Conservation (phyloP, 2,888 invertebrate species). For the Drosophila glabriapex region DNA sequence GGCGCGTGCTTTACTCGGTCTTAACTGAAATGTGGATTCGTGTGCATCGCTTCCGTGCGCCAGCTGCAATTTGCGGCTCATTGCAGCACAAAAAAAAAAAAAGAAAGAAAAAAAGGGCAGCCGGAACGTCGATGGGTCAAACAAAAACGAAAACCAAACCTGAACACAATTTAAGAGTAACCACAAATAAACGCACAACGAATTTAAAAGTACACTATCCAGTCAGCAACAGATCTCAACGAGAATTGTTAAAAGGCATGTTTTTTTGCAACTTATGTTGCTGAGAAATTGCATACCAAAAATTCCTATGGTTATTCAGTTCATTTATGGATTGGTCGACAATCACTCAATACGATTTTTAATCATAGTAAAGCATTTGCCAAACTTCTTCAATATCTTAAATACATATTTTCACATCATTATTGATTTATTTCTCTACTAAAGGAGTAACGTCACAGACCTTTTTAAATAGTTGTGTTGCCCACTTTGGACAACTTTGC, state of each 20-base stretch:
- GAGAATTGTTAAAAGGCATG: background rate
- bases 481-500: slow-evolving; percentile 11
- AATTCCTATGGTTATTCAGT: no score
- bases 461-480: slow-evolving; percentile 11
- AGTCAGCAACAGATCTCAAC: background rate
- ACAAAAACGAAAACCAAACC: slow-evolving; percentile 25
- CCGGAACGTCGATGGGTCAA: slow-evolving; percentile 60
- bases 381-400: background rate
- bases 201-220: slow-evolving; percentile 6
- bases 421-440: background rate
- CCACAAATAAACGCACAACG: slow-evolving; percentile 4
- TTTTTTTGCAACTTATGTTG: no score
- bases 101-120: slow-evolving; percentile 47
- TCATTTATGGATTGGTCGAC: background rate
- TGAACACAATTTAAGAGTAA: slow-evolving; percentile 45
- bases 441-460: slow-evolving; percentile 1
- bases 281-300: background rate
- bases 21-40: slow-evolving; percentile 51
- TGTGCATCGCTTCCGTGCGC: slow-evolving; percentile 70
- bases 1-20: slow-evolving; percentile 73
- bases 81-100: slow-evolving; percentile 37
- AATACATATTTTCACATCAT: no score
- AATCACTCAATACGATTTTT: background rate
- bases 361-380: background rate
- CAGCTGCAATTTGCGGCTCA: slow-evolving; percentile 77